Percentiles rank a stretch among this genome's conserved stretches.
These are phyloP conservation scores for Eciton burchellii DNA, from an alignment of 1,140 invertebrate species.

Conservation along the genomic window DNA sequence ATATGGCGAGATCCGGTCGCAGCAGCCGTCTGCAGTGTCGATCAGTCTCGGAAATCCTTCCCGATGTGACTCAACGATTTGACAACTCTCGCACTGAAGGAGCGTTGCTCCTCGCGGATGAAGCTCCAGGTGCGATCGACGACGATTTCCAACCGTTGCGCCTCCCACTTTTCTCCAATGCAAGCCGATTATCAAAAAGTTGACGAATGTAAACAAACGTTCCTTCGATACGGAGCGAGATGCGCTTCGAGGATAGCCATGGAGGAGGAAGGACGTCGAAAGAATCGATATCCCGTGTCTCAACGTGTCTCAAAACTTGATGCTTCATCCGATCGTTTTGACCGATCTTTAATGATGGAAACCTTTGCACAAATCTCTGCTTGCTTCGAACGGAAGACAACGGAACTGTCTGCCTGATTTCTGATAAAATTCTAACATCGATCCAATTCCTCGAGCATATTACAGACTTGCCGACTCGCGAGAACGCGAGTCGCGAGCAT, in stretches of 20 bases:
- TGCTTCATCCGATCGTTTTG: conserved; percentile 47
- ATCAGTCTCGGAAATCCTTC: conserved; percentile 58
- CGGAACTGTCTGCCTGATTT: no score
- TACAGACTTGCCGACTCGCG: background rate
- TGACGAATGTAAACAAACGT: conserved; percentile 38
- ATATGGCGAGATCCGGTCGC: background rate
- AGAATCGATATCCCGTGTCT: conserved; percentile 67
- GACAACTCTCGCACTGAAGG: conserved; percentile 57
- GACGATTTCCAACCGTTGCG: background rate
- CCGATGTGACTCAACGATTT: conserved; percentile 39
- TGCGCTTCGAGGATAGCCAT: background rate
- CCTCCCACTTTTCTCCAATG: background rate
- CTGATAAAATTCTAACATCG: background rate
- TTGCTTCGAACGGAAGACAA: no score
- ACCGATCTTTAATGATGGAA: background rate
- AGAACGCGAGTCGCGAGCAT: conserved; percentile 36
- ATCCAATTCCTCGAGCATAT: background rate
- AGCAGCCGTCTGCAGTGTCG: conserved; percentile 26
- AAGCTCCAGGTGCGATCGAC: conserved; percentile 56
- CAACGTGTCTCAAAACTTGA: conserved; percentile 64
- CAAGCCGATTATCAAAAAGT: conserved; percentile 9
- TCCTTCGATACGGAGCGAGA: background rate
- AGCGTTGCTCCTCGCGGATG: conserved; percentile 38
- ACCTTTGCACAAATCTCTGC: background rate
- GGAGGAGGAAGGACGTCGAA: conserved; percentile 64